Conservation (phyloP, 2,888 invertebrate genomes). For the Phania funesta region DNA sequence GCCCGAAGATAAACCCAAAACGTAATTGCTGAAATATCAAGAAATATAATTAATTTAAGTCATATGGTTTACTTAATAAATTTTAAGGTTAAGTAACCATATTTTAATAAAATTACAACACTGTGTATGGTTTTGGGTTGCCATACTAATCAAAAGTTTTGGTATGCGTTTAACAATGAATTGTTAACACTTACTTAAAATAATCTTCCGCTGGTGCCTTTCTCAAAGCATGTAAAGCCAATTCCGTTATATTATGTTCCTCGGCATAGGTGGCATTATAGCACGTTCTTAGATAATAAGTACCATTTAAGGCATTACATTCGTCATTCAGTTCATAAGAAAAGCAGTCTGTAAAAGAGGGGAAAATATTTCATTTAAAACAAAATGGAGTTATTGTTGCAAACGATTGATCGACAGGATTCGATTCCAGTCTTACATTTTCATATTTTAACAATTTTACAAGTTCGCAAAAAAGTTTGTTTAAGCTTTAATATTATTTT, state of each 20-base stretch:
- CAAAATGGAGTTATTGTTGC: too few relatives aligned
- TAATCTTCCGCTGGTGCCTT: slow-evolving; percentile 88
- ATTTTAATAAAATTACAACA: neutral
- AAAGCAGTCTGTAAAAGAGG: slow-evolving; percentile 83
- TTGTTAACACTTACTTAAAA: slow-evolving; percentile 82
- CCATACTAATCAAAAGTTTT: neutral
- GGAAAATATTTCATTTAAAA: neutral
- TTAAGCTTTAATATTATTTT: too few relatives aligned
- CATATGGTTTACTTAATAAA: neutral
- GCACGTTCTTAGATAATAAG: slow-evolving; percentile 84
- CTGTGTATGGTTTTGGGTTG: neutral
- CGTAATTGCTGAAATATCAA: slow-evolving; percentile 80
- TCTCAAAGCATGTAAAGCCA: slow-evolving; percentile 83
- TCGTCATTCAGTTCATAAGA: slow-evolving; percentile 85
- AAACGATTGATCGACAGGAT: too few relatives aligned
- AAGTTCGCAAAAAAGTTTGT: too few relatives aligned
- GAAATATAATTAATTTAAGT: neutral
- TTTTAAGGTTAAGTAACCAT: neutral
- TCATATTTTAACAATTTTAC: too few relatives aligned
- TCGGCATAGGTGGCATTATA: slow-evolving; percentile 83
- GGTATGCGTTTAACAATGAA: neutral
- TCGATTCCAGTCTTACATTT: too few relatives aligned
- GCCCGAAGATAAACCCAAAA: slow-evolving; percentile 84
- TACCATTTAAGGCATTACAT: slow-evolving; percentile 83
- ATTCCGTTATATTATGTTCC: slow-evolving; percentile 82